Evolutionary conservation across 92 coral and sea anemone genomes (phyloP).

Genomic region (Montipora capitata): DNA sequence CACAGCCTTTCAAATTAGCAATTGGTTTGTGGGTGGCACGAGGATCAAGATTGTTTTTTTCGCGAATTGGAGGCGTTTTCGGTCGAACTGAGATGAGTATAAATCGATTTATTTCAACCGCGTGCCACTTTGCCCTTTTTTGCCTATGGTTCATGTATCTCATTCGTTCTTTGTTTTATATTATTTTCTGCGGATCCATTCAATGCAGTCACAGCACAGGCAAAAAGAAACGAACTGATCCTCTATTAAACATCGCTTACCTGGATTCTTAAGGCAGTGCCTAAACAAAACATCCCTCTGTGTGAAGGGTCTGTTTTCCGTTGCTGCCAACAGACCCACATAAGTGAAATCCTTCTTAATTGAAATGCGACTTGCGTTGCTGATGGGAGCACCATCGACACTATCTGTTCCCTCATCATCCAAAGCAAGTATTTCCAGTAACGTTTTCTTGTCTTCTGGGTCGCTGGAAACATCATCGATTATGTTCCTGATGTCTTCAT

Average conservation of each 20-base stretch:
- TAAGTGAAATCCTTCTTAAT: neutral
- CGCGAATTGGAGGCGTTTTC: too few species aligned
- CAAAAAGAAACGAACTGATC: too few species aligned
- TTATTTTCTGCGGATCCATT: too few species aligned
- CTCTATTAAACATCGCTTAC: neutral
- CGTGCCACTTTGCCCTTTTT: too few species aligned
- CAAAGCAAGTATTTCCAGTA: neutral
- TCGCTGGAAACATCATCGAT: neutral
- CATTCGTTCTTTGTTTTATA: too few species aligned
- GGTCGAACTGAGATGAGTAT: too few species aligned
- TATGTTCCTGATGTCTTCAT: conserved; percentile 13
- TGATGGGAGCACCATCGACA: neutral
- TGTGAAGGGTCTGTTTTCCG: neutral
- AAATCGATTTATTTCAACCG: too few species aligned
- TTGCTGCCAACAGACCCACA: neutral
- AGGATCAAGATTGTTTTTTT: too few species aligned
- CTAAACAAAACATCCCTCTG: conserved; percentile 2
- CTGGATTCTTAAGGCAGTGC: conserved; percentile 4
- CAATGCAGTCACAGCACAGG: too few species aligned
- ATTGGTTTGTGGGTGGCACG: too few species aligned
- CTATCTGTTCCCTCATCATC: neutral
- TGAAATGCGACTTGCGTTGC: neutral
- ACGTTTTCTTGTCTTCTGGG: neutral
- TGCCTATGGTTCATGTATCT: too few species aligned
- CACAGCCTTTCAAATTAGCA: too few species aligned